These are phyloP conservation scores for Terebella lapidaria DNA, from an alignment of 2,888 invertebrate genomes.

Conservation along the genomic window DNA sequence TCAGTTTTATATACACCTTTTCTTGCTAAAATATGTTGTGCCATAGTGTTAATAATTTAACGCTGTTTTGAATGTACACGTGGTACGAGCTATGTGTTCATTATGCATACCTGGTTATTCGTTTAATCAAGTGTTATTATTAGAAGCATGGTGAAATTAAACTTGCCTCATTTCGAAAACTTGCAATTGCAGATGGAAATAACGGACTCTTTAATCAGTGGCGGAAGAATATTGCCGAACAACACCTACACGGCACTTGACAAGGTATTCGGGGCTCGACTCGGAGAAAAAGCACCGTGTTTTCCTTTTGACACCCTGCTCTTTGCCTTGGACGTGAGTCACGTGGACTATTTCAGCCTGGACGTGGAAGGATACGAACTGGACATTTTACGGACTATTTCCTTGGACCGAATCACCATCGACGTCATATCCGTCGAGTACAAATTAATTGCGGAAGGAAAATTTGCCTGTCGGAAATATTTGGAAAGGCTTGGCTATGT, in stretches of 20 bases:
- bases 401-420: slow-evolving; percentile 5
- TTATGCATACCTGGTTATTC: no score
- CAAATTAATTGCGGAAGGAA: not conserved
- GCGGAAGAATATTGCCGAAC: not conserved
- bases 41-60: no score
- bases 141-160: no score
- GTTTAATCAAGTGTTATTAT: no score
- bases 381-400: slow-evolving; percentile 6
- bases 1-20: no score
- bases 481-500: not conserved
- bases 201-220: not conserved
- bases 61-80: no score
- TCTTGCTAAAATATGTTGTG: no score
- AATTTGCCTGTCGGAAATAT: not conserved
- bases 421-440: slow-evolving; percentile 9
- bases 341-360: slow-evolving; percentile 9
- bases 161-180: no score
- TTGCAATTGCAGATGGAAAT: not conserved
- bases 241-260: not conserved
- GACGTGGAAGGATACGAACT: slow-evolving; percentile 11
- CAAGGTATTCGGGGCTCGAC: not conserved
- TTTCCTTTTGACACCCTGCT: slow-evolving; percentile 7
- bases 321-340: not conserved
- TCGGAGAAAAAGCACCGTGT: slow-evolving; percentile 1
- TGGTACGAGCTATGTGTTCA: no score